Percentiles rank a stretch among this genome's conserved stretches.
These are phyloP conservation scores for Leucoraja erinaceus DNA, from an alignment of 2,113 vertebrate species.

Conservation along the genomic window DNA sequence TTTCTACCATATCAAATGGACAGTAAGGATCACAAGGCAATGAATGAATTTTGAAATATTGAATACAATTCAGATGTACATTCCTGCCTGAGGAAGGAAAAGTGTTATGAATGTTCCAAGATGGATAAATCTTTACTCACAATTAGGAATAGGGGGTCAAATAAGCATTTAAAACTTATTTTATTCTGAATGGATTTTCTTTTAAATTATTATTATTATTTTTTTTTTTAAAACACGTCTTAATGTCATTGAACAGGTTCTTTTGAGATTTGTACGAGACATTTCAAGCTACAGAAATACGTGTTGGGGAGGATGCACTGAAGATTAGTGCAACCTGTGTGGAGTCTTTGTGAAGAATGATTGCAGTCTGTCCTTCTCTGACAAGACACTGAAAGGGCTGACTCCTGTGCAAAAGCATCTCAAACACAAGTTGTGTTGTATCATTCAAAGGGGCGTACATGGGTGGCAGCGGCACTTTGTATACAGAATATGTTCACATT, in stretches of 20 bases:
- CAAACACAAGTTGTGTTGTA: too few relatives aligned
- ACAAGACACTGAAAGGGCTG: too few relatives aligned
- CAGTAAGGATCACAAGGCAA: not conserved
- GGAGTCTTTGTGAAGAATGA: too few relatives aligned
- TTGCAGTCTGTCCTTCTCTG: too few relatives aligned
- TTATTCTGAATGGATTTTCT: not conserved
- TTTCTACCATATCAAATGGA: not conserved
- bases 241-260: not conserved
- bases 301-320: too few relatives aligned
- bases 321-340: too few relatives aligned
- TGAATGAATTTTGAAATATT: not conserved
- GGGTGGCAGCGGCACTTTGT: too few relatives aligned
- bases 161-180: not conserved
- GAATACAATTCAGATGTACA: not conserved
- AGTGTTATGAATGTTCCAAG: not conserved
- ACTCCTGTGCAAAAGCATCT: too few relatives aligned
- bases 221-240: not conserved
- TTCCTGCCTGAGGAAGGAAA: not conserved
- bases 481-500: too few relatives aligned
- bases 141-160: not conserved
- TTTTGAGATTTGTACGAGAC: not conserved
- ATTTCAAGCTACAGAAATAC: too few relatives aligned
- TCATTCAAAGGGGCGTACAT: too few relatives aligned
- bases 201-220: too few relatives aligned
- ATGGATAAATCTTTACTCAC: not conserved